Conservation (phyloP, 2,113 vertebrate genomes). For the Oriolus oriolus region DNA sequence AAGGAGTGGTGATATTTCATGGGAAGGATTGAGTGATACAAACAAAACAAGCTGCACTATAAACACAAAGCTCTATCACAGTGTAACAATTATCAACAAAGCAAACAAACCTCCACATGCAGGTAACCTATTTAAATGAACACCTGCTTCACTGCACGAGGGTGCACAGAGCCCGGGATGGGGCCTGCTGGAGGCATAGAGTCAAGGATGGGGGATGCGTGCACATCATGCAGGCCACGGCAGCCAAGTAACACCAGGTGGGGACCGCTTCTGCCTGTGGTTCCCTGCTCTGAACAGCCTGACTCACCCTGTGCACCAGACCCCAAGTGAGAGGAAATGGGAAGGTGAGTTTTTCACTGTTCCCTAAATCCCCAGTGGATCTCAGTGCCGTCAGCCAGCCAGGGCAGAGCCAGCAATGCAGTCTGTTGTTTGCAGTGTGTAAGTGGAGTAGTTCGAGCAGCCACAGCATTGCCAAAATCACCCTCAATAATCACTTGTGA, state of each 20-base stretch:
- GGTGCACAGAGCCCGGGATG: neutral
- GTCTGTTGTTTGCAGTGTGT: neutral
- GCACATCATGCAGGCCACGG: neutral
- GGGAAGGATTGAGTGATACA: neutral
- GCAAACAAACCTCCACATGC: neutral
- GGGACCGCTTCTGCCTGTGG: neutral
- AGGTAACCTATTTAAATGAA: neutral
- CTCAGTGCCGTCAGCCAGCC: neutral
- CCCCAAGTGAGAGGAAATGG: neutral
- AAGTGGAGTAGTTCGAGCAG: neutral
- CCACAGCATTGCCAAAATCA: neutral
- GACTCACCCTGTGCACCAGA: neutral
- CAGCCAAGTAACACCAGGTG: neutral
- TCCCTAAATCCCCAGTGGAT: neutral
- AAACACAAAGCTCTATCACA: neutral
- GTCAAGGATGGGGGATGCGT: neutral
- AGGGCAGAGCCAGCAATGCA: neutral
- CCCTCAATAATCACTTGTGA: neutral
- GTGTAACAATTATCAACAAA: neutral
- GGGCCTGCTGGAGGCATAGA: neutral
- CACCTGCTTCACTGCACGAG: neutral
- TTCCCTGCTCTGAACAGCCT: neutral
- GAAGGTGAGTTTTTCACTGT: neutral
- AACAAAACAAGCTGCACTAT: neutral
- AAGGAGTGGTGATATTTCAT: slow-evolving; percentile 15